Evolutionary conservation across 2,888 invertebrate genomes (phyloP).

Genomic region (Eupithecia abbreviata): DNA sequence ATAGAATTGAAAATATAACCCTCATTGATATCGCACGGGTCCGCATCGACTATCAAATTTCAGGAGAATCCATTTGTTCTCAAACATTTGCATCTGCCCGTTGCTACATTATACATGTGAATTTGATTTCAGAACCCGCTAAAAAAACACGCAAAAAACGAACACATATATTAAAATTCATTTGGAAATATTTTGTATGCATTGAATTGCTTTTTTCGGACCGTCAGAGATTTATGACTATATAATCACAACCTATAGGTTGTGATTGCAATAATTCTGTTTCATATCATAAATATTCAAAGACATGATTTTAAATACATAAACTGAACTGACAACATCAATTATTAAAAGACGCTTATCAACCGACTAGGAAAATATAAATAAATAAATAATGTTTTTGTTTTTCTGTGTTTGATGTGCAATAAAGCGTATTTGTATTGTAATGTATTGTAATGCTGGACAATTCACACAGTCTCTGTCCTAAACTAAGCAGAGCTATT

Average conservation of each 20-base stretch:
- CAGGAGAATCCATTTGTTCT: slow-evolving; percentile 2
- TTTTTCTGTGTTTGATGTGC: no score
- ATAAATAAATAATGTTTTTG: no score
- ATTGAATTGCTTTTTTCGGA: neutral
- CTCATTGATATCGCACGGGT: neutral
- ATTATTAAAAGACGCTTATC: neutral
- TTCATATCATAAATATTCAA: neutral
- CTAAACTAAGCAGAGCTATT: no score
- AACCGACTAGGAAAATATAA: no score
- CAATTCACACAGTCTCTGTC: no score
- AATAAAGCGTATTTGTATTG: no score
- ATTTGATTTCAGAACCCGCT: slow-evolving; percentile 1
- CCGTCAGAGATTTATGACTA: slow-evolving; percentile 16
- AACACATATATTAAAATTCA: neutral
- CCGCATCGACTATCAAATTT: neutral
- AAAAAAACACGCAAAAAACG: neutral
- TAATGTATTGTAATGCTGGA: no score
- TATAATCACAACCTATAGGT: neutral
- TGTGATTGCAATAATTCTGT: neutral
- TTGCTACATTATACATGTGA: slow-evolving; percentile 21
- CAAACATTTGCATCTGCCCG: slow-evolving; percentile 2
- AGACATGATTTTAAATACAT: neutral
- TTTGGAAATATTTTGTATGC: neutral
- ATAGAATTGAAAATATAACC: slow-evolving; percentile 2
- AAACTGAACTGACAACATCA: neutral